Conservation (phyloP, 1,140 invertebrate species). For the Drosophila arizonae region DNA sequence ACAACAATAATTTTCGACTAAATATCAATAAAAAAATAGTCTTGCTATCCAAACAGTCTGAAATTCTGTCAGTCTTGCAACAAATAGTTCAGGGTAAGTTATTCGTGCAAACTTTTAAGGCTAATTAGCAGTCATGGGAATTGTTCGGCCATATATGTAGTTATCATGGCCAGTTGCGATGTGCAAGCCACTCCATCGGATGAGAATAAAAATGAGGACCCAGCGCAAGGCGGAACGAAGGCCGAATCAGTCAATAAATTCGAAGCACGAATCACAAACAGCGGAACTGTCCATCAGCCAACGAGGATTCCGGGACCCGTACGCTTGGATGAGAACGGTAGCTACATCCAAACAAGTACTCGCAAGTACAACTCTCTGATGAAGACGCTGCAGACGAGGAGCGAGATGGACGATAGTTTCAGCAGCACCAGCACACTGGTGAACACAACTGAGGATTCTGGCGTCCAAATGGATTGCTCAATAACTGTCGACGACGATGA, state of each 20-base stretch:
- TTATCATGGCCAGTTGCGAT: slow-evolving; percentile 59
- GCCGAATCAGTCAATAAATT: neutral
- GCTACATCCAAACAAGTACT: slow-evolving; percentile 2
- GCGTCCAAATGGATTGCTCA: slow-evolving; percentile 43
- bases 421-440: slow-evolving; percentile 32
- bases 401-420: slow-evolving; percentile 14
- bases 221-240: neutral
- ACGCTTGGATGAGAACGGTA: slow-evolving; percentile 5
- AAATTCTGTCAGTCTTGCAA: slow-evolving; percentile 59
- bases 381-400: neutral
- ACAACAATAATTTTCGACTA: slow-evolving; percentile 33
- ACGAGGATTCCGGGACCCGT: slow-evolving; percentile 60
- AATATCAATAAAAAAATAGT: slow-evolving; percentile 29
- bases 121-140: neutral
- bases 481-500: slow-evolving; percentile 5
- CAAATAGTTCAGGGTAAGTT: slow-evolving; percentile 62
- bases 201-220: slow-evolving; percentile 32
- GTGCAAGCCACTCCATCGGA: slow-evolving; percentile 43
- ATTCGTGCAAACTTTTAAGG: neutral
- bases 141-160: slow-evolving; percentile 28
- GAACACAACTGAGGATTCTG: slow-evolving; percentile 48
- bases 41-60: slow-evolving; percentile 25
- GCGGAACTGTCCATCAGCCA: neutral
- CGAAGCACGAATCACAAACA: neutral
- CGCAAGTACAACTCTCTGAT: slow-evolving; percentile 46